These are phyloP conservation scores for Hydropsyche tenuis DNA, from an alignment of 1,140 invertebrate species.

Conservation along the genomic window DNA sequence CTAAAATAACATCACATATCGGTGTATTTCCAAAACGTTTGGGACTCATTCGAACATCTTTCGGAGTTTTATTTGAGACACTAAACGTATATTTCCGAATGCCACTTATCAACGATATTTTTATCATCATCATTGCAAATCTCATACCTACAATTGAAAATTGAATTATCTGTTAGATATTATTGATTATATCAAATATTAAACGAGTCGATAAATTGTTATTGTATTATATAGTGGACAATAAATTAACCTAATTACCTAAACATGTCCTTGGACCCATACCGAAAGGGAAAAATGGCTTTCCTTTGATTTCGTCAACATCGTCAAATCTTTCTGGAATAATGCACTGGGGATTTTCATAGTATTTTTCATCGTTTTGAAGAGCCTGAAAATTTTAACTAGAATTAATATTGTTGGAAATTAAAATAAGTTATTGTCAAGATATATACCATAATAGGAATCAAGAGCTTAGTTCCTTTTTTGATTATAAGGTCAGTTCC, in stretches of 20 bases:
- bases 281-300: slow-evolving; percentile 42
- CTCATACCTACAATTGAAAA: slow-evolving; percentile 42
- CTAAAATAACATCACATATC: not conserved
- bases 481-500: slow-evolving; percentile 56
- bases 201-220: no score
- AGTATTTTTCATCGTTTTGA: slow-evolving; percentile 42
- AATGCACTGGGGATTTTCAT: slow-evolving; percentile 35
- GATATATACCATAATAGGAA: slow-evolving; percentile 54
- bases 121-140: slow-evolving; percentile 38
- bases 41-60: slow-evolving; percentile 33
- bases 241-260: slow-evolving; percentile 24
- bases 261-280: slow-evolving; percentile 37
- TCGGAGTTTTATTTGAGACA: slow-evolving; percentile 14
- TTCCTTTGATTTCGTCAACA: slow-evolving; percentile 6
- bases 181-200: no score
- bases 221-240: no score
- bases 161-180: no score
- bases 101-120: slow-evolving; percentile 18
- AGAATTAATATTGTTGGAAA: not conserved
- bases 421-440: not conserved
- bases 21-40: slow-evolving; percentile 39
- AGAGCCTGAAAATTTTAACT: slow-evolving; percentile 32
- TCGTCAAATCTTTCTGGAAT: slow-evolving; percentile 44
- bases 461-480: slow-evolving; percentile 60
- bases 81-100: slow-evolving; percentile 31